phyloP scores from a whole-genome alignment of 2,888 invertebrate genomes.

The Microdon myrmicae region DNA sequence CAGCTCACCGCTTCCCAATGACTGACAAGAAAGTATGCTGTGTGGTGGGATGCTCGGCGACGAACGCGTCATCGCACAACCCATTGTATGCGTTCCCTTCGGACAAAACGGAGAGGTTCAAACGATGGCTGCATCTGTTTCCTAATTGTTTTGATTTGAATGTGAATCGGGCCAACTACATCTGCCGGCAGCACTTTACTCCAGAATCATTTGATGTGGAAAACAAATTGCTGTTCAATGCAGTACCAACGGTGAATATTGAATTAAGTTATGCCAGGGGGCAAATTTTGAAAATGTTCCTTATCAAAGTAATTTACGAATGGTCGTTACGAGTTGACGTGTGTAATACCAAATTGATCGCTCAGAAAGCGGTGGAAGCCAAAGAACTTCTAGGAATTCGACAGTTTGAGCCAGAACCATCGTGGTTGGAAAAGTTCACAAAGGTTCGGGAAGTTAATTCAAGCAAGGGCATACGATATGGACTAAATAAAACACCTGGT shows the following conservation, averaged over 20 bases:
- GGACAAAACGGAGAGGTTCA: not conserved
- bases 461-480: constrained; percentile 5
- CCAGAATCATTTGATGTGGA: constrained; percentile 11
- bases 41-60: constrained; percentile 18
- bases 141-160: constrained; percentile 18
- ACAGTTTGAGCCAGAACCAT: not conserved
- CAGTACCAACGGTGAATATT: constrained; percentile 22
- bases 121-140: constrained; percentile 16
- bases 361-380: not conserved
- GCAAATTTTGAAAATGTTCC: constrained; percentile 9
- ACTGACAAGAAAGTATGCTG: constrained; percentile 15
- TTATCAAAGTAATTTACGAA: constrained; percentile 29
- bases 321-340: constrained; percentile 7
- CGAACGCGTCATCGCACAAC: not conserved
- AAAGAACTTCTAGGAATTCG: constrained; percentile 15
- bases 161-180: constrained; percentile 1
- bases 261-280: constrained; percentile 26
- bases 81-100: constrained; percentile 5
- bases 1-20: too few species aligned
- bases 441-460: not conserved
- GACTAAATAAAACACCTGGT: not conserved
- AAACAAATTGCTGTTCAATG: not conserved
- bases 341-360: not conserved
- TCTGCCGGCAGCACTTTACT: constrained; percentile 34
- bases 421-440: constrained; percentile 12